phyloP scores from a whole-genome alignment of 2,797 vertebrate species.

The Argentina silus region DNA sequence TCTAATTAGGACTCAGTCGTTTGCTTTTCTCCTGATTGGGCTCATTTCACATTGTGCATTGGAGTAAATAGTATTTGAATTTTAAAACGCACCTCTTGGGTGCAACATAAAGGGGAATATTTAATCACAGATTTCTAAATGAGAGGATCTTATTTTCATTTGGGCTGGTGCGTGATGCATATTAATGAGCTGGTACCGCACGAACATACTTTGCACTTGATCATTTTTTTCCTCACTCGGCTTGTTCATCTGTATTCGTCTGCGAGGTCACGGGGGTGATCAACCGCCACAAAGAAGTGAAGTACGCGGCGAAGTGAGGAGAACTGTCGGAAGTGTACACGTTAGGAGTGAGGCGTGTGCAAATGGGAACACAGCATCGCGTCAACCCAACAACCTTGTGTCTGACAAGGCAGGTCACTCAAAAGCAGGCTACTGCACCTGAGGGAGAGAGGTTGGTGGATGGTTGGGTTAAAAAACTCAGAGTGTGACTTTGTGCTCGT shows the following conservation, averaged over 20 bases:
- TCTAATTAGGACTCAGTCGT: slow-evolving; percentile 61
- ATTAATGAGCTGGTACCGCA: slow-evolving; percentile 64
- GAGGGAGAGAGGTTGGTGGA: background rate
- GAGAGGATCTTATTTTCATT: slow-evolving; percentile 63
- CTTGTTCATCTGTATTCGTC: slow-evolving; percentile 73
- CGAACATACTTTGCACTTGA: slow-evolving; percentile 66
- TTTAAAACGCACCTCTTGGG: slow-evolving; percentile 71
- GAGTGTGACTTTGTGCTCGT: too few relatives aligned
- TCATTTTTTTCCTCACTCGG: slow-evolving; percentile 69
- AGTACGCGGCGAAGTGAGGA: background rate
- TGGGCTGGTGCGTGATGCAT: slow-evolving; percentile 62
- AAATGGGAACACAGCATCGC: background rate
- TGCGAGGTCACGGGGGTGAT: slow-evolving; percentile 74
- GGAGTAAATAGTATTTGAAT: slow-evolving; percentile 69
- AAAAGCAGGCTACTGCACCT: background rate
- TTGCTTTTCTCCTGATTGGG: slow-evolving; percentile 60
- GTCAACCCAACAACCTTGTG: background rate
- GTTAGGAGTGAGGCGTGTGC: background rate
- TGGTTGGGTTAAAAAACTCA: too few relatives aligned
- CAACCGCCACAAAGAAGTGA: slow-evolving; percentile 63
- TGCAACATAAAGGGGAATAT: slow-evolving; percentile 73
- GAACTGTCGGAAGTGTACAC: background rate
- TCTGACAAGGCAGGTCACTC: background rate
- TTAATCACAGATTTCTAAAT: slow-evolving; percentile 66
- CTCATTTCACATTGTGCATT: slow-evolving; percentile 63